Evolutionary conservation across 2,888 invertebrate genomes (phyloP), one percentile per base, ranked within the genome.

Genomic region (Andrena minutula): DNA sequence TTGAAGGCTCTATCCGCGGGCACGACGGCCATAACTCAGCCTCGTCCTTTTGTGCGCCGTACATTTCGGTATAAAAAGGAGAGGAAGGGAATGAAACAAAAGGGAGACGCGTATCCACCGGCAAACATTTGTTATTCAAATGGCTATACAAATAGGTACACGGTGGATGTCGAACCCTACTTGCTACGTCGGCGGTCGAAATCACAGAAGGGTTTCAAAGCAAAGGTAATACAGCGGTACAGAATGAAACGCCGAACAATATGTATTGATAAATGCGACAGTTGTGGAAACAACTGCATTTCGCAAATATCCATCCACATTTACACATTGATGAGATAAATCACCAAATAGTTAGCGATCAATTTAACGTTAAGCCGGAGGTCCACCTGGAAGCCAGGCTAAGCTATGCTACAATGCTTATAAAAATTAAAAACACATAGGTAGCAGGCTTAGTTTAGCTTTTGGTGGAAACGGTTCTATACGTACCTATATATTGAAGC

Each of bases 101-200:
- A 79, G 69, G 35, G 74, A 26, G 64, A 51, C 70, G 56, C 20
- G 70, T 58, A 64, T 79, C 56, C 70, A 65, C 70, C n/a, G 35
- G 58, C 58, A 12, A 70, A 51, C 79, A 79, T 79, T 79, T 79
- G 79, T 79, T 79, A 79, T 79, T 79, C 79, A 79, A 79, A 79
- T 79, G 64, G 30, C 79, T 70, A 70, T 79, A 79, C 79, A 79
- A 79, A 79, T 79, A 79, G 64, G 51, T 79, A 60, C 79, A 65
- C 30, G 51, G 41, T 3, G 79, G 41, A 70, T 70, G 79, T 79
- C 79, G 60, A 30, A 79, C 70, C 49, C 65, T 47, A 47, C 63
- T 47, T 51, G 49, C 64, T 30, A 53, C 58, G 30, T 41, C 79
- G 66, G 26, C 30, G n/a, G 26, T 47, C 41, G 26, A 16, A 60